These are phyloP conservation scores for Apistogramma diplotaenia DNA, from an alignment of 2,113 vertebrate genomes.

Conservation along the genomic window DNA sequence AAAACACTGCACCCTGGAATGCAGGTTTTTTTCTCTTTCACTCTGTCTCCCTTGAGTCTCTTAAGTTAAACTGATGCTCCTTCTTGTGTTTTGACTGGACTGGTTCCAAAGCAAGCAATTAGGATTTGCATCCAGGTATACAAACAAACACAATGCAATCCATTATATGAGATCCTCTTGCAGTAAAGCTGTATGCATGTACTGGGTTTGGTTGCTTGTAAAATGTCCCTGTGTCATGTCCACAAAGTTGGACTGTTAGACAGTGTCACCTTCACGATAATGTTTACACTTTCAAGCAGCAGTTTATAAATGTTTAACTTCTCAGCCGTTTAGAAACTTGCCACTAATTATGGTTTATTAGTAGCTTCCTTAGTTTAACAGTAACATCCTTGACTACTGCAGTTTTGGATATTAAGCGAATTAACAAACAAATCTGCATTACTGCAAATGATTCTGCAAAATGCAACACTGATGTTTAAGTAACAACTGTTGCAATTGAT, in stretches of 20 bases:
- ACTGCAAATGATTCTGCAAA: neutral
- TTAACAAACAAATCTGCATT: neutral
- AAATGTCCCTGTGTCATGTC: neutral
- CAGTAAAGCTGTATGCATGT: neutral
- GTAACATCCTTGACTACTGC: neutral
- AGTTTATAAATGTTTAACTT: neutral
- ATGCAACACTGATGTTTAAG: neutral
- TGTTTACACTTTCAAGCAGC: neutral
- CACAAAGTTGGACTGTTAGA: neutral
- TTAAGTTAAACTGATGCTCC: no score
- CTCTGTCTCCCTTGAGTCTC: no score
- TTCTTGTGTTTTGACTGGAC: neutral
- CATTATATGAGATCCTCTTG: neutral
- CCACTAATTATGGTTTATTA: neutral
- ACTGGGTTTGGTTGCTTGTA: neutral
- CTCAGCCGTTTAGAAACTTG: neutral
- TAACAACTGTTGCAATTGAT: neutral
- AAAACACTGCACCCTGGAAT: neutral
- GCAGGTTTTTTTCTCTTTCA: neutral
- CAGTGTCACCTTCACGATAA: neutral
- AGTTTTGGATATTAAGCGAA: neutral
- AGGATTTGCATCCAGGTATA: accelerated
- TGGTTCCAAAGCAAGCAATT: neutral
- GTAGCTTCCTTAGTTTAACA: neutral
- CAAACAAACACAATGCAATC: neutral